Conservation (phyloP, 1,140 invertebrate genomes). For the Diprion similis region DNA sequence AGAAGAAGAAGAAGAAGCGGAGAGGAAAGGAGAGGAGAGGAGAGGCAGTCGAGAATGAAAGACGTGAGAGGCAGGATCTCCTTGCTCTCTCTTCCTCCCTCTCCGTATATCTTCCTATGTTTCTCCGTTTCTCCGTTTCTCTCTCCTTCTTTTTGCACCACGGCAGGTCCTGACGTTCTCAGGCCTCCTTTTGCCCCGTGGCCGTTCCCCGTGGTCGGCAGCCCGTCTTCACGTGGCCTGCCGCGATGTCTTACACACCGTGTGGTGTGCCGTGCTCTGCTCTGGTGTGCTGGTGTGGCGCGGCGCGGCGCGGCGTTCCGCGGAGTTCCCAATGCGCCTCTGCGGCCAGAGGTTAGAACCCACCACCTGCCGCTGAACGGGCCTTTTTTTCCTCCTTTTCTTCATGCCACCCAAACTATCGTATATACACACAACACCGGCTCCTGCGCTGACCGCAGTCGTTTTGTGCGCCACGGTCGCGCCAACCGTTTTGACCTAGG, state of each 20-base stretch:
- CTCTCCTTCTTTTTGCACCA: not conserved
- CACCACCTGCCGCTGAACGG: not conserved
- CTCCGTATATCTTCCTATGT: not conserved
- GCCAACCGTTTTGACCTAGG: no score
- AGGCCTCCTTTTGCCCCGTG: slow-evolving; percentile 6
- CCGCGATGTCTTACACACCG: no score
- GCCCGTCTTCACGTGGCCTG: not conserved
- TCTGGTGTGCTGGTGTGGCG: no score
- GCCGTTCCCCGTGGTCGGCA: not conserved
- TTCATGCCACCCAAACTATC: not conserved
- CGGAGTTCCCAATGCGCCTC: not conserved
- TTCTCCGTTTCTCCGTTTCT: not conserved
- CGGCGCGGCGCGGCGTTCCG: not conserved
- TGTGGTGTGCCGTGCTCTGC: not conserved
- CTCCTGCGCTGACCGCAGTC: no score
- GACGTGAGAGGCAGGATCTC: no score
- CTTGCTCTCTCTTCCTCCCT: not conserved
- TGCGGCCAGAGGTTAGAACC: slow-evolving; percentile 1
- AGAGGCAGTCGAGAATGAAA: no score
- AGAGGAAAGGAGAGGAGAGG: no score
- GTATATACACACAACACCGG: no score
- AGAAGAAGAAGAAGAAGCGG: no score
- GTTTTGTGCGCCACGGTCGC: no score
- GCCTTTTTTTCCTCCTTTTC: not conserved
- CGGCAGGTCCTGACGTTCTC: not conserved